Evolutionary conservation across 2,113 vertebrate genomes (phyloP).

Genomic region (Eulacestoma nigropectus): DNA sequence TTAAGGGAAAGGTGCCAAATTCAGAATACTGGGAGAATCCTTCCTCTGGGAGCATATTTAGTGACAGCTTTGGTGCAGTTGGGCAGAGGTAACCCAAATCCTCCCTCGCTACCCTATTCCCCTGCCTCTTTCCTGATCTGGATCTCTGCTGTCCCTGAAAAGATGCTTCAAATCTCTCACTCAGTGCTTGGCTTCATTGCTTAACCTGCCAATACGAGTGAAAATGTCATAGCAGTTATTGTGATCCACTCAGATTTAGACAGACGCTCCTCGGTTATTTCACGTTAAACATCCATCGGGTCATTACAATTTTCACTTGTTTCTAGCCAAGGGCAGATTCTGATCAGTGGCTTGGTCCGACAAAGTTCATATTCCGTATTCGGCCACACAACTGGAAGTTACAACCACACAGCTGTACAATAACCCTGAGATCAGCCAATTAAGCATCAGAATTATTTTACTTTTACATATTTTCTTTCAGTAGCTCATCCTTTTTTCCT

Average conservation of each 20-base stretch:
- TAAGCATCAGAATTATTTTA: conserved; percentile 18
- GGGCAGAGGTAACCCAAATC: not conserved
- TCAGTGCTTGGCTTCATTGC: not conserved
- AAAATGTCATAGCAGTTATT: not conserved
- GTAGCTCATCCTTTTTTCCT: not conserved
- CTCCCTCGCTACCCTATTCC: not conserved
- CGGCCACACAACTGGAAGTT: not conserved
- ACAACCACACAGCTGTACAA: not conserved
- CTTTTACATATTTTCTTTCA: conserved; percentile 9
- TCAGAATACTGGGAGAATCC: conserved; percentile 7
- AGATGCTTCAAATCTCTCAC: not conserved
- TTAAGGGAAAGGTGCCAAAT: conserved; percentile 45
- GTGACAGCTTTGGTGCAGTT: not conserved
- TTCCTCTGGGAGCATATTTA: not conserved
- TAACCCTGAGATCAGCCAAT: not conserved
- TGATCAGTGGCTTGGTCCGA: not conserved
- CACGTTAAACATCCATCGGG: not conserved
- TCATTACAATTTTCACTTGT: not conserved
- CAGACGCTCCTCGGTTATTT: not conserved
- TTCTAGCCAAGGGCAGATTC: not conserved
- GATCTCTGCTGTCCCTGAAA: not conserved
- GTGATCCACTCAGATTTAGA: not conserved
- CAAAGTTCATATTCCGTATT: not conserved
- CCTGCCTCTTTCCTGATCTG: not conserved
- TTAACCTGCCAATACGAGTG: conserved; percentile 20